Base-by-base conservation (phyloP, 2,113 vertebrate species). In the Solea senegalensis region DNA sequence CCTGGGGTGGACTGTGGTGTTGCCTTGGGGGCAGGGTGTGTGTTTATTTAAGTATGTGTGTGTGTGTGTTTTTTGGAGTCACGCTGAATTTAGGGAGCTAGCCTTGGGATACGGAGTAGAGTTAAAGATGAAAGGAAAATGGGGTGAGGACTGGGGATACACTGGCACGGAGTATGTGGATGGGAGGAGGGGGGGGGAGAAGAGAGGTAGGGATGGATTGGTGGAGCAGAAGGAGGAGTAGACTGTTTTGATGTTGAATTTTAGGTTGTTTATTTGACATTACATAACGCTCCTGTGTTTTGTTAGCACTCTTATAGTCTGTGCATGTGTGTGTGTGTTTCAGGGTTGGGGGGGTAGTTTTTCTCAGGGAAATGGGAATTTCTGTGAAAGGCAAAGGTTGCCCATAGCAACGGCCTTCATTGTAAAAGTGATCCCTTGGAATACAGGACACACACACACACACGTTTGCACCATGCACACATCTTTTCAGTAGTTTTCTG, bases 401-500 rank as follows among this genome's bases (percentile, higher is more conserved):
- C 92, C 91, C 91, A 78, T 94, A 90, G 93, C 92, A 94, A 94
- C 92, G 28, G 88, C 66, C 86, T 78, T 91, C 84, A 87, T 89
- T 87, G 84, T 91, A 73, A 89, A 88, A 90, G 78, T 13, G 69
- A 80, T 87, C 76, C 75, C 74, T 76, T 81, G 81, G 75, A 82
- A 86, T 86, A 87, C 68, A 72, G 44, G 72, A 52, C 50, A 45
- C 53, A 70, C 55, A 69, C 46, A 69, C 67, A 78, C 74, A 77
- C 69, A 74, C 50, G 64, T 9, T 60, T 7, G 3, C 65, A 78
- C 71, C 69, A 54, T 58, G 16, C 52, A 67, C 60, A 46, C 71
- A 63, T 83, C 71, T 86, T 86, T 89, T 83, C 69, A 69, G 62
- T 72, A 67, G 73, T 86, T 83, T 79, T 80, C 45, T 43, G 26